A percentile compares a stretch with the other conserved stretches of the same genome.
phyloP scores from a whole-genome alignment of 30 jellyfish, hydroid and myxozoan species.

The Aurelia aurita complex sp. Pacific region DNA sequence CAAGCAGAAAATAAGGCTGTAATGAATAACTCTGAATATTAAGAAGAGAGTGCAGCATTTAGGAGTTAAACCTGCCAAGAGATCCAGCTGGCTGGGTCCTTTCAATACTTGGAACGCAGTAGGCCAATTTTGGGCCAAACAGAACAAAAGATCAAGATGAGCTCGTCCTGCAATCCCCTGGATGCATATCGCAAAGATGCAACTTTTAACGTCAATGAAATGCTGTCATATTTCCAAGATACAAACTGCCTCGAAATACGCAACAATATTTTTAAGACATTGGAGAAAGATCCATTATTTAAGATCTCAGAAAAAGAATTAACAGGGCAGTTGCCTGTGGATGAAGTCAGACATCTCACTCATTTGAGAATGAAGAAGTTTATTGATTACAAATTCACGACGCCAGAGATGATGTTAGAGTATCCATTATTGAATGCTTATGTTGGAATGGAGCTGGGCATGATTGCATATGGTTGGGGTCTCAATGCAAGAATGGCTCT shows the following conservation, averaged over 20 bases:
- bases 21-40: too few species aligned
- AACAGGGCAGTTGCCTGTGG: constrained; percentile 36
- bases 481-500: constrained; percentile 29
- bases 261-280: constrained; percentile 13
- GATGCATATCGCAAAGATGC: background rate
- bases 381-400: constrained; percentile 13
- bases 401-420: constrained; percentile 18
- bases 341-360: constrained; percentile 49
- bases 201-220: background rate
- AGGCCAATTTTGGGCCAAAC: too few species aligned
- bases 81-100: too few species aligned
- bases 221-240: constrained; percentile 27
- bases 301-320: constrained; percentile 22
- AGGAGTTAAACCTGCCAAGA: too few species aligned
- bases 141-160: too few species aligned
- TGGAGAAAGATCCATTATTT: constrained; percentile 73
- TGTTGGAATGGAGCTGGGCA: constrained; percentile 1
- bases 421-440: constrained; percentile 14
- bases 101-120: too few species aligned
- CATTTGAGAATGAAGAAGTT: constrained; percentile 42
- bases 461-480: constrained; percentile 33
- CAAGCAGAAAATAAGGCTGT: too few species aligned
- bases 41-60: too few species aligned
- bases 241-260: background rate
- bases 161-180: too few species aligned